These are phyloP conservation scores for Botia almorhae DNA, from an alignment of 2,797 vertebrate genomes.

Conservation along the genomic window DNA sequence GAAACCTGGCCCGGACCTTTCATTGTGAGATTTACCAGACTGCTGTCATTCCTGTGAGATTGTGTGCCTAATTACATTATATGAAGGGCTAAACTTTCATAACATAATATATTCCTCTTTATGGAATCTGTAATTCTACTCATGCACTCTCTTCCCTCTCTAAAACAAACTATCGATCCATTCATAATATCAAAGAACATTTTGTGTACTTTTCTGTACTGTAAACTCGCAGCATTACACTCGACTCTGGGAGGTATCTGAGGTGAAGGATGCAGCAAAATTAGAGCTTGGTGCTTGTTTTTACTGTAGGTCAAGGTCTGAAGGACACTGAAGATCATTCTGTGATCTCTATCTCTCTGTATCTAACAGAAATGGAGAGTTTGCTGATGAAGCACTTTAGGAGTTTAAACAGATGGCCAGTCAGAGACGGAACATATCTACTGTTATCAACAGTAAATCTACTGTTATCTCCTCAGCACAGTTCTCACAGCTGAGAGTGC, in stretches of 20 bases:
- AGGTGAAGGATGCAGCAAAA: conserved; percentile 6
- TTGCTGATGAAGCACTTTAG: conserved; percentile 49
- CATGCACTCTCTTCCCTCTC: neutral
- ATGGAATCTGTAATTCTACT: neutral
- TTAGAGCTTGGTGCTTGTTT: conserved; percentile 38
- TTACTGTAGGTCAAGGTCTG: conserved; percentile 36
- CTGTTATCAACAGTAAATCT: conserved; percentile 18
- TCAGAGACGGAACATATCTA: neutral
- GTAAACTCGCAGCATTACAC: neutral
- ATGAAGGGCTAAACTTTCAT: no score
- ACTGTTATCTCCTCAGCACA: conserved; percentile 16
- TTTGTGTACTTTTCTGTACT: neutral
- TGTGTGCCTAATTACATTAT: no score
- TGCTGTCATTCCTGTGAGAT: no score
- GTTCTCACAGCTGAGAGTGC: neutral
- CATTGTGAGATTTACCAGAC: no score
- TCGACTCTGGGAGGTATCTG: neutral
- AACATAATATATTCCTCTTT: neutral
- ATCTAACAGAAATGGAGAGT: conserved; percentile 17
- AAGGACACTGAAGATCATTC: conserved; percentile 42
- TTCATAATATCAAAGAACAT: neutral
- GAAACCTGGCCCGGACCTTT: no score
- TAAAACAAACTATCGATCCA: conserved; percentile 4
- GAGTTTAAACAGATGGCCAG: conserved; percentile 44
- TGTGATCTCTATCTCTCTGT: conserved; percentile 34